Base-by-base conservation (phyloP, 2,113 vertebrate species). In the Scortum barcoo region DNA sequence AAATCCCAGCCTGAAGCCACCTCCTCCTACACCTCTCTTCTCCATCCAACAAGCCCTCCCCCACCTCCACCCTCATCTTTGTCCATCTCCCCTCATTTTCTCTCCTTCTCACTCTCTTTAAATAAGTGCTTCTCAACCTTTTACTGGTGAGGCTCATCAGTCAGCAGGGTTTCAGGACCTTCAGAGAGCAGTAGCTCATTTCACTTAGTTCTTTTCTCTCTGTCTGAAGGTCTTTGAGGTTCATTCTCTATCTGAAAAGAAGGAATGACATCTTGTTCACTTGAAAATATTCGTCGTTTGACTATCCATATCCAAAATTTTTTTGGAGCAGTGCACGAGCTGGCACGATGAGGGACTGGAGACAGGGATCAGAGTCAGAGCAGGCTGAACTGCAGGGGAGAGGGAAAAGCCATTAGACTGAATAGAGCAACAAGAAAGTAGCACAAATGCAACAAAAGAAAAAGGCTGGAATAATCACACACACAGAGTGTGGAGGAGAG, bases 21-120 rank as follows among this genome's bases (percentile, higher is more conserved):
- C 72, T 80, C 56, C 85, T 65, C 72, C 82, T 67, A 85, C 88
- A 73, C 33, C 66, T 82, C 74, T 72, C 66, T 48, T 67, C 78
- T 68, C 56, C 48, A 63, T 78, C 70, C 56, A 76, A 51, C 66
- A 38, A 54, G 30, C 50, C 33, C 30, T 26, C 22, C 72, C 26
- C 30, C 56, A 8, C 30, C 51, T 56, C 36, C 30, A 42, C 40
- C 54, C 58, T 67, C 60, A 50, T 71, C 53, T 51, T 54, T 44
- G 22, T 58, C 56, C 51, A 73, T 36, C 62, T 69, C 65, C 61
- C 58, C 78, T 57, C 50, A 33, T 68, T 44, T 33, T 38, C 10
- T 24, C 40, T 78, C 51, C 48, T 86, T 69, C 42, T 48, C 51
- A 20, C 36, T 24, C 33, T 63, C 54, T 51, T 3, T 30, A 72